A percentile compares a stretch with the other conserved stretches of the same genome.
phyloP scores from a whole-genome alignment of 2,113 vertebrate species.

The Protobothrops mucrosquamatus region DNA sequence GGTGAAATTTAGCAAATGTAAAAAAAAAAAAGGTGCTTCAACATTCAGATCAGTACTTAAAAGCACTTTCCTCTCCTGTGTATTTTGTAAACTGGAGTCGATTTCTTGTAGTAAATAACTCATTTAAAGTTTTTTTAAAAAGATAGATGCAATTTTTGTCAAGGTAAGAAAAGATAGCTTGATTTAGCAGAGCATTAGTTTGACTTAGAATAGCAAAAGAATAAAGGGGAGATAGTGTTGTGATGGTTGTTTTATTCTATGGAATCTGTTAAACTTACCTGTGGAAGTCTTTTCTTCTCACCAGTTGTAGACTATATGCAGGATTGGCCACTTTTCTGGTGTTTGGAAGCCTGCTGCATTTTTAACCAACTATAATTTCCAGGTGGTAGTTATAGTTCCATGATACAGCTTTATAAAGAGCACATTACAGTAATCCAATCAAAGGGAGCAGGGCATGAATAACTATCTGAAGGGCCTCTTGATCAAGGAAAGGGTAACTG shows the following conservation, averaged over 20 bases:
- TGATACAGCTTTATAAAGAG: background rate
- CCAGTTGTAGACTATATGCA: background rate
- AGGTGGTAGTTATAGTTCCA: background rate
- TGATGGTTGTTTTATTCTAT: background rate
- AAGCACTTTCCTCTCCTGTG: background rate
- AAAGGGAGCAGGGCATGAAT: background rate
- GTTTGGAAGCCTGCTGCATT: background rate
- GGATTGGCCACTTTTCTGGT: background rate
- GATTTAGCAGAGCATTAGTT: rapidly evolving
- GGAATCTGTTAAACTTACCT: background rate
- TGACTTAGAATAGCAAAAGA: background rate
- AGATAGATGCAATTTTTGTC: background rate
- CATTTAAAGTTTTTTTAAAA: background rate
- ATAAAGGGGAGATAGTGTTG: background rate
- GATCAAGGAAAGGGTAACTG: background rate
- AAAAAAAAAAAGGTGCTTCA: background rate
- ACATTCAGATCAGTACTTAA: background rate
- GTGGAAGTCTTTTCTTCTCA: background rate
- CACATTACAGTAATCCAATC: background rate
- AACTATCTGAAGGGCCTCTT: background rate
- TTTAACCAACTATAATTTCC: background rate
- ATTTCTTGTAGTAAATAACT: background rate
- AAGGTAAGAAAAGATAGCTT: background rate
- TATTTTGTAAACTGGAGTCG: background rate
- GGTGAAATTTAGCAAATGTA: background rate